These are phyloP conservation scores for Drosophila nr. medialis DNA, from an alignment of 2,888 invertebrate species.

Conservation along the genomic window DNA sequence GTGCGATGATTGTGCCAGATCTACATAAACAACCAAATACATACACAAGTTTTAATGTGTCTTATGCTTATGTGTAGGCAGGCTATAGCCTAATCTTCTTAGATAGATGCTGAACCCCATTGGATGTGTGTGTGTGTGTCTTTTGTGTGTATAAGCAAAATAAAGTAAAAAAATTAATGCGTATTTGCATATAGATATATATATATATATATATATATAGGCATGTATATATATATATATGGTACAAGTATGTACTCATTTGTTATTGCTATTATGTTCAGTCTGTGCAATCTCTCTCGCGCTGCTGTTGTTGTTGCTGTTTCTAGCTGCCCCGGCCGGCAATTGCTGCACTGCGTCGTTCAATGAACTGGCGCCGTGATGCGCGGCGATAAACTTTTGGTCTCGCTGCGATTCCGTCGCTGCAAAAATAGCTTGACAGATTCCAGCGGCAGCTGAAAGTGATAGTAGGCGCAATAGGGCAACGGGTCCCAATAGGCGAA, in stretches of 20 bases:
- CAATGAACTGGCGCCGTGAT: constrained; percentile 80
- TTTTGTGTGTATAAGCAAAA: constrained; percentile 64
- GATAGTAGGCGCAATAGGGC: constrained; percentile 94
- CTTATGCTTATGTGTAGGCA: constrained; percentile 37
- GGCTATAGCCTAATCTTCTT: constrained; percentile 65
- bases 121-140: constrained; percentile 47
- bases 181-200: constrained; percentile 27
- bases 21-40: constrained; percentile 14
- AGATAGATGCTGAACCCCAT: constrained; percentile 76
- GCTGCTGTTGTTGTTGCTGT: constrained; percentile 16
- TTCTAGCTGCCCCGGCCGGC: constrained; percentile 37
- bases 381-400: constrained; percentile 79
- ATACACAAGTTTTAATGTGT: constrained; percentile 26
- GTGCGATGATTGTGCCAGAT: constrained; percentile 34
- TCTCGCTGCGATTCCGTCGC: constrained; percentile 82
- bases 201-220: constrained; percentile 12
- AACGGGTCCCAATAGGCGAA: constrained; percentile 94
- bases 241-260: constrained; percentile 29
- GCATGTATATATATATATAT: constrained; percentile 14
- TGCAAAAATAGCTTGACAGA: constrained; percentile 87
- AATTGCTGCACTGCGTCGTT: constrained; percentile 58
- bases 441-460: constrained; percentile 90
- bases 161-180: constrained; percentile 34
- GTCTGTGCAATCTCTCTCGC: constrained; percentile 80
- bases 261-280: constrained; percentile 70